Evolutionary conservation across 1,140 invertebrate species (phyloP).

Genomic region (Heliconius hermathena): DNA sequence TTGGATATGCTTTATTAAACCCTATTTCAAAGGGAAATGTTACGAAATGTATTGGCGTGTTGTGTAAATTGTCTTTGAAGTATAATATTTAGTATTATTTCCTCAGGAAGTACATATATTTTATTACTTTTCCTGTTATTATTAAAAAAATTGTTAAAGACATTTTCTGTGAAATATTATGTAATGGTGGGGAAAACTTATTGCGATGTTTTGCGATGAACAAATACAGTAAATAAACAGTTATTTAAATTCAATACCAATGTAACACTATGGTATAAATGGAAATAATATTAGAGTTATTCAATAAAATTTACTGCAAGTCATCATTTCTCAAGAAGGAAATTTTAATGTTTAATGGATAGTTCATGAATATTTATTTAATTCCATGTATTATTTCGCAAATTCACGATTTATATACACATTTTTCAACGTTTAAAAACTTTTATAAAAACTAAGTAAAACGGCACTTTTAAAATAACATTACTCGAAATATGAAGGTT

Average conservation of each 20-base stretch:
- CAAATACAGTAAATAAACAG: background rate
- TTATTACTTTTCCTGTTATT: background rate
- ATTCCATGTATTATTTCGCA: background rate
- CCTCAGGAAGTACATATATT: background rate
- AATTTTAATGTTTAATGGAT: background rate
- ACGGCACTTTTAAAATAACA: background rate
- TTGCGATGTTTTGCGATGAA: background rate
- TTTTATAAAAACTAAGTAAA: background rate
- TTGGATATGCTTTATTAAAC: slow-evolving; percentile 12
- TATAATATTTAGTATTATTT: background rate
- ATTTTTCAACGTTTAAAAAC: background rate
- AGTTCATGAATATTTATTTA: background rate
- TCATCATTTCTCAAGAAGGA: too few species aligned
- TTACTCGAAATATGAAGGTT: slow-evolving; percentile 2
- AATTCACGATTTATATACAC: background rate
- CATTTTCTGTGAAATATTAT: background rate
- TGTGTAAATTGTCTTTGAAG: slow-evolving; percentile 4
- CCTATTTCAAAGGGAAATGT: slow-evolving; percentile 1
- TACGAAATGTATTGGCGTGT: slow-evolving; percentile 5
- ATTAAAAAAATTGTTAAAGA: background rate
- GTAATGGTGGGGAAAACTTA: background rate
- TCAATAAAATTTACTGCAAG: too few species aligned
- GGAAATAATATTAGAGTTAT: too few species aligned
- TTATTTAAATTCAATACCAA: background rate
- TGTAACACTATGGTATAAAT: too few species aligned